These are phyloP conservation scores for Grammomys dolichurus DNA, from an alignment of 2,113 vertebrate species.

Conservation along the genomic window DNA sequence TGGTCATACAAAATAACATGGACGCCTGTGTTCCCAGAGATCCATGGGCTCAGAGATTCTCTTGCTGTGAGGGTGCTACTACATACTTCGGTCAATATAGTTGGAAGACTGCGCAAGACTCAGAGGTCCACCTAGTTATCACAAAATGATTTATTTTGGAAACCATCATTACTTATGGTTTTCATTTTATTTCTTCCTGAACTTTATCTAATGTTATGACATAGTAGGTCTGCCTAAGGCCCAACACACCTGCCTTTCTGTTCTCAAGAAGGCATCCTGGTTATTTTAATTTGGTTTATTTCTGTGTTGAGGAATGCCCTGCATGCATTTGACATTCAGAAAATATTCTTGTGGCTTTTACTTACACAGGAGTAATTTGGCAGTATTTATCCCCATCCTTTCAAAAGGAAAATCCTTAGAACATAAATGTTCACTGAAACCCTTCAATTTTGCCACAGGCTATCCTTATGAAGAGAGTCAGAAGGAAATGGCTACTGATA, in stretches of 20 bases:
- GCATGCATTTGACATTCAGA: not conserved
- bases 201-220: not conserved
- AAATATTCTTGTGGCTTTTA: not conserved
- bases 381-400: not conserved
- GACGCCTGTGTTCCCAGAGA: not conserved
- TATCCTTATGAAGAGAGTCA: not conserved
- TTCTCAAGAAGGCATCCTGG: not conserved
- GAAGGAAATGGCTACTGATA: not conserved
- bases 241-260: not conserved
- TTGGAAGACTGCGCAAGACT: not conserved
- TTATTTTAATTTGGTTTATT: constrained; percentile 57
- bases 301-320: not conserved
- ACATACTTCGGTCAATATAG: not conserved
- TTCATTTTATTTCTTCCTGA: not conserved
- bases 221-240: not conserved
- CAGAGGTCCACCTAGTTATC: not conserved
- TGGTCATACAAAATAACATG: not conserved
- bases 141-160: not conserved
- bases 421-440: constrained; percentile 12
- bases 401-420: constrained; percentile 13
- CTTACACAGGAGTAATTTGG: constrained; percentile 38
- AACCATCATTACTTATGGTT: not conserved
- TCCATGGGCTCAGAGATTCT: not conserved
- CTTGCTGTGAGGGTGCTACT: not conserved
- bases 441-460: not conserved